These are phyloP conservation scores for Yasuhikotakia modesta DNA, from an alignment of 2,797 vertebrate species.

Conservation along the genomic window DNA sequence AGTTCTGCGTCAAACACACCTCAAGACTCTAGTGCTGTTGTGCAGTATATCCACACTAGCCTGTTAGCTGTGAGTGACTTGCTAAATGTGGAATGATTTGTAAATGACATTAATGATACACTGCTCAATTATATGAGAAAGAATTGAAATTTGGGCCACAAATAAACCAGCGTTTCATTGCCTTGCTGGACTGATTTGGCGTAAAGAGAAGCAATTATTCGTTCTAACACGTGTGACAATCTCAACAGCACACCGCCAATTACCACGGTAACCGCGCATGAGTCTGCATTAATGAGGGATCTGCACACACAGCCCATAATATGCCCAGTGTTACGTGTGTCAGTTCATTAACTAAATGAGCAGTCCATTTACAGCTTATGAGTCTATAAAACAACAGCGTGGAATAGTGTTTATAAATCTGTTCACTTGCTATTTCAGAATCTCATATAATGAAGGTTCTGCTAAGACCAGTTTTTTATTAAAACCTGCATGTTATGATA, in stretches of 20 bases:
- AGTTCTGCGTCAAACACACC: neutral
- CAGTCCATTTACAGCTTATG: constrained; percentile 40
- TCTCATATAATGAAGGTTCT: constrained; percentile 4
- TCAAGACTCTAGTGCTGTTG: neutral
- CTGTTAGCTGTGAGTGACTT: neutral
- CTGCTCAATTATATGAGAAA: constrained; percentile 27
- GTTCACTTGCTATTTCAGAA: neutral
- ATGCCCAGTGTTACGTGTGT: constrained; percentile 21
- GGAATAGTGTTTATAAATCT: constrained; percentile 18
- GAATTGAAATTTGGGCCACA: constrained; percentile 24
- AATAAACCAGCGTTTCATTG: constrained; percentile 19
- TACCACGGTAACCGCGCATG: constrained; percentile 44
- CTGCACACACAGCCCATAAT: constrained; percentile 29
- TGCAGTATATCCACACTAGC: neutral
- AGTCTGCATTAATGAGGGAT: constrained; percentile 45
- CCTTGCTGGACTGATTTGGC: constrained; percentile 31
- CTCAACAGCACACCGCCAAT: constrained; percentile 43
- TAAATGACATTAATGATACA: constrained; percentile 25
- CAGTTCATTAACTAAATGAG: constrained; percentile 50
- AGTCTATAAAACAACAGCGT: constrained; percentile 34
- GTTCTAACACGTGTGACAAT: constrained; percentile 46
- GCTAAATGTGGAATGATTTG: neutral
- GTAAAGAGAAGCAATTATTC: constrained; percentile 47
- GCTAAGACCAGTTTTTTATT: neutral
- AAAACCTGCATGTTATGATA: constrained; percentile 6